Evolutionary conservation across 2,888 invertebrate genomes (phyloP).

Genomic region (Teleiodes luculella): DNA sequence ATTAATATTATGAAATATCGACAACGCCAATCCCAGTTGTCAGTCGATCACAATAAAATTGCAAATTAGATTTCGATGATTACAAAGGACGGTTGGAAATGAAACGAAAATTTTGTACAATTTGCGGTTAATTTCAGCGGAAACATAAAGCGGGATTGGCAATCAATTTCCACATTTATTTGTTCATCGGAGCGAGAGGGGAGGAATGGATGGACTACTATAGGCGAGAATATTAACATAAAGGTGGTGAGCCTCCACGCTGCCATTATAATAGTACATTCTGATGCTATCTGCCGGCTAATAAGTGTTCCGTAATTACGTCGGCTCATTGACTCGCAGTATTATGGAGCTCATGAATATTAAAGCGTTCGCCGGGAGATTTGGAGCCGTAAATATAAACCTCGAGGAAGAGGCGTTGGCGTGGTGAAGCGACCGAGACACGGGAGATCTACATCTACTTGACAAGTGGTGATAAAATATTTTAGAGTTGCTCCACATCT

Average conservation of each 20-base stretch:
- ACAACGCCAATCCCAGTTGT: background rate
- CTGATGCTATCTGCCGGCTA: slow-evolving; percentile 48
- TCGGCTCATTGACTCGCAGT: slow-evolving; percentile 38
- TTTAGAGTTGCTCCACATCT: slow-evolving; percentile 3
- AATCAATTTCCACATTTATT: slow-evolving; percentile 35
- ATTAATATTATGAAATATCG: slow-evolving; percentile 10
- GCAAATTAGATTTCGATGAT: slow-evolving; percentile 13
- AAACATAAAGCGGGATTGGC: slow-evolving; percentile 36
- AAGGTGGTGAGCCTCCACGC: slow-evolving; percentile 38
- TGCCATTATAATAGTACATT: slow-evolving; percentile 47
- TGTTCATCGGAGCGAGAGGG: slow-evolving; percentile 32
- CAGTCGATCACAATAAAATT: slow-evolving; percentile 11
- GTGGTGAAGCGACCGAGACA: slow-evolving; percentile 13
- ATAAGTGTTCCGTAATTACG: slow-evolving; percentile 53
- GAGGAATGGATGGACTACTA: slow-evolving; percentile 23
- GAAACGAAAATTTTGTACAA: slow-evolving; percentile 19
- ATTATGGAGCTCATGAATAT: slow-evolving; percentile 51
- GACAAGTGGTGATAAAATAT: background rate
- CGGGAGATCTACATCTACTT: too few relatives aligned
- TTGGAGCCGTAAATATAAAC: slow-evolving; percentile 19
- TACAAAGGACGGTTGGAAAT: background rate
- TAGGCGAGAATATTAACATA: slow-evolving; percentile 40
- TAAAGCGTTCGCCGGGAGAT: slow-evolving; percentile 40
- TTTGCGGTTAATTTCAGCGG: slow-evolving; percentile 39
- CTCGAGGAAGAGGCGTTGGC: slow-evolving; percentile 25